Percentiles rank a stretch among this genome's conserved stretches.
Evolutionary conservation across 2,888 invertebrate species (phyloP).

Genomic region (Amblyjoppa proteus): DNA sequence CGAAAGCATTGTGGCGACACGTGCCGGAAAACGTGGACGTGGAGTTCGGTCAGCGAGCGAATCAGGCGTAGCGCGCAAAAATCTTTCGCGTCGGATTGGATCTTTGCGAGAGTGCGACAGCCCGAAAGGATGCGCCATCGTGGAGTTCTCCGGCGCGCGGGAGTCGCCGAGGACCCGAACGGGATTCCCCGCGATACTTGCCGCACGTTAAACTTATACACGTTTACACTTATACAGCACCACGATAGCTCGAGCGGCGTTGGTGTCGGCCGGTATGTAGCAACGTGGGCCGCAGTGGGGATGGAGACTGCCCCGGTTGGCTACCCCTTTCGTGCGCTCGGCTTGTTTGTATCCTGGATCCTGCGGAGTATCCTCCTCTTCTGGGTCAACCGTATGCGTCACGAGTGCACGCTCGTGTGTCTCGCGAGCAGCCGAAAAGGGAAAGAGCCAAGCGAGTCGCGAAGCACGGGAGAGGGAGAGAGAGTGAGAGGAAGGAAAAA

Average conservation of each 20-base stretch:
- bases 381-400: slow-evolving; percentile 64
- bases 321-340: slow-evolving; percentile 30
- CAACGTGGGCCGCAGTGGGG: slow-evolving; percentile 9
- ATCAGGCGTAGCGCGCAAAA: background rate
- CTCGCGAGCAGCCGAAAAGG: background rate
- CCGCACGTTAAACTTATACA: background rate
- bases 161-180: background rate
- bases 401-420: slow-evolving; percentile 32
- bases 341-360: slow-evolving; percentile 55
- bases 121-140: slow-evolving; percentile 22
- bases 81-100: slow-evolving; percentile 23
- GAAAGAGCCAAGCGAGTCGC: background rate
- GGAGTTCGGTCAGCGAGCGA: slow-evolving; percentile 29
- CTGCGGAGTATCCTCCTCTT: slow-evolving; percentile 52
- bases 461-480: background rate
- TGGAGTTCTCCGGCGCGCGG: slow-evolving; percentile 11
- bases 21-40: slow-evolving; percentile 12
- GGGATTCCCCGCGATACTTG: background rate
- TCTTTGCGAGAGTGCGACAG: slow-evolving; percentile 1
- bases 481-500: background rate
- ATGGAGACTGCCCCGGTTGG: slow-evolving; percentile 44
- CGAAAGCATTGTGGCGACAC: slow-evolving; percentile 14
- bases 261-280: slow-evolving; percentile 4
- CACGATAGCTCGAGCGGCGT: background rate
- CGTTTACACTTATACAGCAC: background rate